Base-by-base conservation (phyloP, 2,888 invertebrate species). In the Teleogryllus oceanicus region DNA sequence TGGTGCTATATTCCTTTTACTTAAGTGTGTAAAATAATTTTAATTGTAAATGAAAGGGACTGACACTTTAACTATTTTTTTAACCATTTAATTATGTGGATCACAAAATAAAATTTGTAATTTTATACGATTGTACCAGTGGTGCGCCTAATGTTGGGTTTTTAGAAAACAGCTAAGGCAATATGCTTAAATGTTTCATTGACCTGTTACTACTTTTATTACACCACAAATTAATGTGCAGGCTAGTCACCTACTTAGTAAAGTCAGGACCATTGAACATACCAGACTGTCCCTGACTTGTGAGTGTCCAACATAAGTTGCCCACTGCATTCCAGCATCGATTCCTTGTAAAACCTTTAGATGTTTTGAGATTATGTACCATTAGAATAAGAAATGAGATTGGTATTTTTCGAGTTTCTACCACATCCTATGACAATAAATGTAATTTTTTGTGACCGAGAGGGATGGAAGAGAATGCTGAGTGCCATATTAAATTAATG, bases 1-100 rank as follows among this genome's bases (percentile, higher is more conserved):
- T 62, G 62, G 62, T 62, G 62, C 62, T 62, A 62, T 62, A 62
- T 62, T 62, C n/a, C 62, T 62, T 62, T 18, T 62, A 62, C 62
- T 62, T 62, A 62, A 62, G 62, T 62, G 62, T 62, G 62, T 62
- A 62, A 13, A 62, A 62, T 62, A 62, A 62, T 62, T 62, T 62
- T 62, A 62, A 62, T 18, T 62, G 62, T 62, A 62, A 62, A n/a
- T 62, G 16, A 62, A 62, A 18, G 62, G 62, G n/a, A 62, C 62
- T 62, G 62, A 62, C 62, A 62, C 62, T 62, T 13, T 62, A 62
- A 62, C 62, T 62, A 62, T 62, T 62, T 62, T 62, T 62, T 62
- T 62, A 62, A 62, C 62, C 13, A 62, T 62, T 62, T 62, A 62
- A 62, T 62, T 62, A 62, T 62, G 62, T 18, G 62, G 62, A 62